Evolutionary conservation across 2,113 vertebrate species (phyloP), one percentile per base, ranked within the genome.

Genomic region (Odobenus rosmarus): DNA sequence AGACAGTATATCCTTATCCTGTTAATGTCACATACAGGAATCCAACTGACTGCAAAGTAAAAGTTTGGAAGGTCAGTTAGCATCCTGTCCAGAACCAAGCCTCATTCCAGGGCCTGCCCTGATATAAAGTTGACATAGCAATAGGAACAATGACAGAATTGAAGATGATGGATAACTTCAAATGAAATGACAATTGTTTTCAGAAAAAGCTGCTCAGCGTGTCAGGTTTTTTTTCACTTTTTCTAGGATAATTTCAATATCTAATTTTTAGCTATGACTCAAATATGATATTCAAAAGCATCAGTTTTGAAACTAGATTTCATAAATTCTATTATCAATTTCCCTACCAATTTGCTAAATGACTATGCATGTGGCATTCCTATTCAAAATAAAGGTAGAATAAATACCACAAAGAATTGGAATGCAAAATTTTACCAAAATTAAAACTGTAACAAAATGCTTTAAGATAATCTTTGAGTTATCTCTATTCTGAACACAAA

Each of bases 401-500:
- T 72, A 90, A 95, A 92, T 93, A 57, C 61, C 36, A 71, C 28
- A 87, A 89, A 55, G 8, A 87, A 88, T 8, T 96, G 26, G 24
- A 97, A 55, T 49, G 24, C 9, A 95, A 92, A 95, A 51, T 59
- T 71, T 82, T 96, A 82, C 1, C 28, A 39, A 85, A 84, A 36
- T 71, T 84, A 85, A 77, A 90, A 82, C 23, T 72, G 36, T 77
- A 51, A 55, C 1, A 79, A 42, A 51, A 74, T 88, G 13, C 55
- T 92, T 85, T 59, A 69, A 83, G 31, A 72, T 80, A 36, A 77
- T 72, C 19, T 91, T 82, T 92, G n/a, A 71, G 76, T 90, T 83
- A 93, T 77, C 33, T 97, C 23, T 95, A 81, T 62, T 83, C 33
- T 96, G 84, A 93, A 92, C 46, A 88, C 33, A 93, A 87, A 96